Percentiles rank a stretch among this genome's conserved stretches.
Evolutionary conservation across 2,113 vertebrate genomes (phyloP).

Genomic region (Geococcyx californianus): DNA sequence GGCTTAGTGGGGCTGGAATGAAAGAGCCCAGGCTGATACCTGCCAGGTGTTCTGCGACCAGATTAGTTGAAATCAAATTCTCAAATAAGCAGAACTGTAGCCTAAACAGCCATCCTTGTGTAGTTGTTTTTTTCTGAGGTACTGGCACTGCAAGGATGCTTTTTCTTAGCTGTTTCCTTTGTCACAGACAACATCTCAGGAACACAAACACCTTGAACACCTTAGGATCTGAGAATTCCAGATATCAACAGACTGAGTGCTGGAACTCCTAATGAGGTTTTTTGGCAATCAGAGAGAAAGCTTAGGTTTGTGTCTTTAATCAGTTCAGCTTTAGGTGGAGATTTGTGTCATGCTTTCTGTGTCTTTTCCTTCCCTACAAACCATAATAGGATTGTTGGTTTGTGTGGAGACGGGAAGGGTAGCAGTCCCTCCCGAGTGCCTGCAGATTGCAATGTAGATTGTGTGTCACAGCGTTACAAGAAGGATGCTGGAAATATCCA

Average conservation of each 20-base stretch:
- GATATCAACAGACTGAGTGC: background rate
- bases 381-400: background rate
- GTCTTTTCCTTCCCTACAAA: background rate
- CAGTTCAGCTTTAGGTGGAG: background rate
- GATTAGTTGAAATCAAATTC: background rate
- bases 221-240: background rate
- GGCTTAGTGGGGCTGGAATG: background rate
- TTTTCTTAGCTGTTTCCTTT: background rate
- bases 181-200: background rate
- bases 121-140: background rate
- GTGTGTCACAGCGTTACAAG: background rate
- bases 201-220: background rate
- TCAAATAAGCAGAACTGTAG: background rate
- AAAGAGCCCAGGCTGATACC: constrained; percentile 1
- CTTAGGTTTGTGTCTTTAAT: background rate
- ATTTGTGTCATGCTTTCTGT: background rate
- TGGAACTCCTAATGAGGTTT: background rate
- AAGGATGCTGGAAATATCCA: background rate
- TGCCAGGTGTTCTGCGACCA: constrained; percentile 32
- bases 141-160: background rate
- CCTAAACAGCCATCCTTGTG: background rate
- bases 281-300: background rate
- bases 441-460: background rate
- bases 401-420: background rate
- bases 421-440: background rate